Evolutionary conservation across 2,113 vertebrate species (phyloP), one percentile per base, ranked within the genome.

Genomic region (Sylvia atricapilla): DNA sequence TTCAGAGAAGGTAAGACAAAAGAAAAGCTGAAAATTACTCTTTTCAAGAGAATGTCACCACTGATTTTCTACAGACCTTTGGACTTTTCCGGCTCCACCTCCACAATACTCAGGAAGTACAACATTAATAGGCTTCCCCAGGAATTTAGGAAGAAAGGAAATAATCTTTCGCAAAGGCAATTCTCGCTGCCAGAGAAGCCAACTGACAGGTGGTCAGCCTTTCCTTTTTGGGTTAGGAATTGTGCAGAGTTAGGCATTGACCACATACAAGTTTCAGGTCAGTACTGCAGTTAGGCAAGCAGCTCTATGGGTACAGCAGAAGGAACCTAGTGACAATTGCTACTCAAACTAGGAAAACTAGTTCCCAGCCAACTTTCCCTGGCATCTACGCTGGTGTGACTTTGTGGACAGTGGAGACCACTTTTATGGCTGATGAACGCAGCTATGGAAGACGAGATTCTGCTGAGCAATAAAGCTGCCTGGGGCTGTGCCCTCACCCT

Each of bases 351-450:
- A 41, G 43, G 28, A 72, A 80, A 83, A 64, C 31, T 52, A 13
- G 13, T 59, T 76, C 25, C 35, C 28, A 63, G 63, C 7, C 22
- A 10, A 15, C 14, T 46, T 75, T 55, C 25, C 44, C 44, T 67
- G 44, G 7, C 46, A 64, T 31, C 13, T 73, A 27, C 35, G 20
- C 39, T 64, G 30, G 17, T 39, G 7, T 68, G 49, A 50, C 35
- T 93, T 19, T n/a, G 8, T 17, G 41, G 23, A 64, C 35, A 69
- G 49, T 10, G 56, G 35, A 81, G 20, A 46, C 6, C 1, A 7
- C 18, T 53, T 79, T 53, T 24, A 63, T 0, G 0, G 76, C 35
- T 89, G 63, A 64, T 15, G 33, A 5, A 59, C 0, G 0, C 17
- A 77, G 12, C 25, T 33, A 15, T 2, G 31, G 27, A 83, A 79